Percentiles rank a stretch among this genome's conserved stretches.
phyloP scores from a whole-genome alignment of 2,113 vertebrate species.

The Clarias magur region DNA sequence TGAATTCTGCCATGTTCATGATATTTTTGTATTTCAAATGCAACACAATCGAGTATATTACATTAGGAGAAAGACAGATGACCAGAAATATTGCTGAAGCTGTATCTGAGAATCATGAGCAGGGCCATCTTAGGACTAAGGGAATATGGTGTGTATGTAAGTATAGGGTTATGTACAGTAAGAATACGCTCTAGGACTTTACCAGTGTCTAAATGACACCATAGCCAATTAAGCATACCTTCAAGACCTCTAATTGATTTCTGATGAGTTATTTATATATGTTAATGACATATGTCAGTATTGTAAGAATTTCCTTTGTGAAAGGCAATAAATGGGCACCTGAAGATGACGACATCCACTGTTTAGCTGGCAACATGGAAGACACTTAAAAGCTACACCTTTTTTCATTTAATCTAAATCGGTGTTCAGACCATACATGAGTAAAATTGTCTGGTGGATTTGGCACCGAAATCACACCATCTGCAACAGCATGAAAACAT shows the following conservation, averaged over 20 bases:
- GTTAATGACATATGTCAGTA: background rate
- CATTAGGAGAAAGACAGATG: background rate
- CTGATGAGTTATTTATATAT: background rate
- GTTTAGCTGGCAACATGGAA: background rate
- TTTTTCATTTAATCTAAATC: background rate
- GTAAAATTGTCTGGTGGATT: background rate
- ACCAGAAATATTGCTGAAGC: background rate
- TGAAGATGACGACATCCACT: background rate
- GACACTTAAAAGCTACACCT: background rate
- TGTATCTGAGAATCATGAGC: conserved; percentile 30
- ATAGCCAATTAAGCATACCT: background rate
- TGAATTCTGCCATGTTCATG: background rate
- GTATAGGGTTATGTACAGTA: background rate
- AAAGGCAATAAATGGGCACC: background rate
- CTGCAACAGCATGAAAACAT: conserved; percentile 28
- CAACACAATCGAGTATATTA: background rate
- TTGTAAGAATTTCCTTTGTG: background rate
- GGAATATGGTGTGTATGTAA: background rate
- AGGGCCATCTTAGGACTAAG: background rate
- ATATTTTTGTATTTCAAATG: conserved; percentile 22
- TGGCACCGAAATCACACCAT: conserved; percentile 13
- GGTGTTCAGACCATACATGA: background rate
- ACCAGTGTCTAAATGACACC: background rate
- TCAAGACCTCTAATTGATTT: background rate
- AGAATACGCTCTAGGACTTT: background rate